Conservation (phyloP, 2,797 vertebrate genomes). For the Accipiter fasciatus region DNA sequence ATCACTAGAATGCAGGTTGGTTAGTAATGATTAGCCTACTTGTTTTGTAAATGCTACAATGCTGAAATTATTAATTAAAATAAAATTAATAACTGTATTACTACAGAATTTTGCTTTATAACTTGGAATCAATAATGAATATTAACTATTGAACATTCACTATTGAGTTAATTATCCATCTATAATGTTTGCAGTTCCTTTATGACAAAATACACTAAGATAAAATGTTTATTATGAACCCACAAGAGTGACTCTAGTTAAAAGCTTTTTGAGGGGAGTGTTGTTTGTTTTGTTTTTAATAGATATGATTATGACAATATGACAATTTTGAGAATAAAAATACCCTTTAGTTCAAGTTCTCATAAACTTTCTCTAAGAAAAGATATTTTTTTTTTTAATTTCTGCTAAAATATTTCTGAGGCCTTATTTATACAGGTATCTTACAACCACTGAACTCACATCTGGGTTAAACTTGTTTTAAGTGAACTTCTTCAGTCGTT, state of each 20-base stretch:
- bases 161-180: not conserved
- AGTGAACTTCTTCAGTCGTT: not conserved
- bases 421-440: not conserved
- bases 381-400: not conserved
- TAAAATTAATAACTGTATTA: slow-evolving; percentile 57
- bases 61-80: slow-evolving; percentile 63
- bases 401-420: not conserved
- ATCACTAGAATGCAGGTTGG: slow-evolving; percentile 7
- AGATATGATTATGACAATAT: not conserved
- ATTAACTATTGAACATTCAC: not conserved
- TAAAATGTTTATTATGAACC: not conserved
- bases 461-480: not conserved
- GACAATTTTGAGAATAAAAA: not conserved
- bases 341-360: not conserved
- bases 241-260: not conserved
- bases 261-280: not conserved
- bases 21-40: slow-evolving; percentile 48
- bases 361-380: not conserved
- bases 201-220: not conserved
- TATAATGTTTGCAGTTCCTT: slow-evolving; percentile 3
- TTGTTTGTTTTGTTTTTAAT: not conserved
- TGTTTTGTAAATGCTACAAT: slow-evolving; percentile 56
- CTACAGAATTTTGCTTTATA: slow-evolving; percentile 48
- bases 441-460: not conserved
- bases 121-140: slow-evolving; percentile 49